Percentiles rank a stretch among this genome's conserved stretches.
Conservation (phyloP, 2,888 invertebrate species). For the Drosophila meridiana region DNA sequence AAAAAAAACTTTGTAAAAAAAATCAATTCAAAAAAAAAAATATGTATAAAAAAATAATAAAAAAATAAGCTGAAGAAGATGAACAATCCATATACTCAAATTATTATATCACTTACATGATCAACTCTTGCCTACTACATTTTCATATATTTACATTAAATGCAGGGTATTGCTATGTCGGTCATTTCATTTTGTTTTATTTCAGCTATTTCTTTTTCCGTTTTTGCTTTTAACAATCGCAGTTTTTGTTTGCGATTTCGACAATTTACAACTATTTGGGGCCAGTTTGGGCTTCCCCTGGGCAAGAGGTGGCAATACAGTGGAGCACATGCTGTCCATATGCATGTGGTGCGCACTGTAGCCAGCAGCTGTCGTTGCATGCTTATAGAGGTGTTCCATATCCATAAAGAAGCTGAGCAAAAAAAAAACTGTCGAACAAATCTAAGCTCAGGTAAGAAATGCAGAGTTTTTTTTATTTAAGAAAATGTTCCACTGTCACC, state of each 20-base stretch:
- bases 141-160: no score
- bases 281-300: neutral
- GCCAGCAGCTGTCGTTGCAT: neutral
- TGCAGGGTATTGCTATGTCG: neutral
- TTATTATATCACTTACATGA: no score
- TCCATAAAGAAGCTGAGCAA: neutral
- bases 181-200: neutral
- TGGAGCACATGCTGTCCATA: slow-evolving; percentile 18
- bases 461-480: neutral
- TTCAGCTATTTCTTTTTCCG: slow-evolving; percentile 3
- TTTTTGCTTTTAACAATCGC: slow-evolving; percentile 15
- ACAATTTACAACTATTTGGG: slow-evolving; percentile 66
- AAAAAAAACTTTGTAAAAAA: no score
- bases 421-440: slow-evolving; percentile 2
- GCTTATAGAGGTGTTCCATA: neutral
- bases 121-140: no score
- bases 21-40: no score
- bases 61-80: no score
- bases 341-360: neutral
- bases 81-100: no score
- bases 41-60: no score
- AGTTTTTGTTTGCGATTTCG: slow-evolving; percentile 50
- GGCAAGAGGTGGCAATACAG: slow-evolving; percentile 24
- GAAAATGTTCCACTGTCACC: slow-evolving; percentile 30
- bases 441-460: neutral